phyloP scores from a whole-genome alignment of 2,113 vertebrate species.

The Oxyura jamaicensis region DNA sequence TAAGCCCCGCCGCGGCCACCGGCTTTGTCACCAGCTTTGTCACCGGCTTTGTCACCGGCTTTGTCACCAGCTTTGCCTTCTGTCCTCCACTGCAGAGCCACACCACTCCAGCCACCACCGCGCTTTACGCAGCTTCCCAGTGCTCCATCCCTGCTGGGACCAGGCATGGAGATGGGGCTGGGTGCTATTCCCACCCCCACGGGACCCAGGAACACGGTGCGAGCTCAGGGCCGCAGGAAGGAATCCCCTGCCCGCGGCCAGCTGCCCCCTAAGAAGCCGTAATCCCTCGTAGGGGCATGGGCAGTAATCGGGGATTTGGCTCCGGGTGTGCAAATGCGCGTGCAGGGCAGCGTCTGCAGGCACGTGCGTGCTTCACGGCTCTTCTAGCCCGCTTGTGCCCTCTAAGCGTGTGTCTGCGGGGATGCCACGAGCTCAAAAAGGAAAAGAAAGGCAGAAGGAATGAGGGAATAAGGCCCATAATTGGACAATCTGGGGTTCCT shows the following conservation, averaged over 20 bases:
- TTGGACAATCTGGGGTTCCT: background rate
- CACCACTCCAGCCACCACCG: background rate
- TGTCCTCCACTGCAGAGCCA: background rate
- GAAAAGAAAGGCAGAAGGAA: background rate
- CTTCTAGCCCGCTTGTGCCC: background rate
- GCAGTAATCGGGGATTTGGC: conserved; percentile 15
- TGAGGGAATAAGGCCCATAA: background rate
- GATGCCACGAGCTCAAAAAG: background rate
- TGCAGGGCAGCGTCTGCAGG: background rate
- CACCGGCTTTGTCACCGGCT: background rate
- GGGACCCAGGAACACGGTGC: fast-evolving
- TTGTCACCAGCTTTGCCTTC: background rate
- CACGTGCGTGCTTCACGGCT: background rate
- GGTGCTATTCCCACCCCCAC: background rate
- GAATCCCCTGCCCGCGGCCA: background rate
- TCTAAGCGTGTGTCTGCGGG: background rate
- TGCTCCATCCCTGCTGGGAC: background rate
- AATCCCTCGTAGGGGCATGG: conserved; percentile 26
- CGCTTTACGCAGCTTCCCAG: background rate
- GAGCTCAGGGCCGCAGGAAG: background rate
- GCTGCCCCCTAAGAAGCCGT: background rate
- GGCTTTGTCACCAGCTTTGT: background rate
- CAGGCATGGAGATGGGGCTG: background rate
- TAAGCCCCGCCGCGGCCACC: background rate
- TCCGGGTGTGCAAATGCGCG: background rate